Conservation (phyloP, 2,113 vertebrate genomes). For the Hypomesus transpacificus region DNA sequence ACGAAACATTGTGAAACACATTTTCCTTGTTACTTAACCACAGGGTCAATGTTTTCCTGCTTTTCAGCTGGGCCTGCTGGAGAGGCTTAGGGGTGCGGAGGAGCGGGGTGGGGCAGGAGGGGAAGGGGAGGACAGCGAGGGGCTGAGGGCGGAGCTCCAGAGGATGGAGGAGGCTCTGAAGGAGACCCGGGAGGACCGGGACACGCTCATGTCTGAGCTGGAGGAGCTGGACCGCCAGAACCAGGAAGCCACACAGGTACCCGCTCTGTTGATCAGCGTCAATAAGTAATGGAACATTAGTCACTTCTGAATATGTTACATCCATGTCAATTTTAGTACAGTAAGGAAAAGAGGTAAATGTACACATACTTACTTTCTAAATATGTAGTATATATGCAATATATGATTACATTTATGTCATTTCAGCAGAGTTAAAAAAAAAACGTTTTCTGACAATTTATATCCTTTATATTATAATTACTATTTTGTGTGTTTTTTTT, state of each 20-base stretch:
- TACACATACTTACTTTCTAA: too few relatives aligned
- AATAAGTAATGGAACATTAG: background rate
- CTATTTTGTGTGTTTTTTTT: conserved; percentile 15
- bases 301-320: background rate
- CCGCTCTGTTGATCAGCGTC: background rate
- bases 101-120: conserved; percentile 9
- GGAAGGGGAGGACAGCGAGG: background rate
- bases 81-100: conserved; percentile 53
- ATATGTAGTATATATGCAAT: too few relatives aligned
- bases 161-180: conserved; percentile 72
- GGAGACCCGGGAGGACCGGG: conserved; percentile 76
- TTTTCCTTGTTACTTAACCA: background rate
- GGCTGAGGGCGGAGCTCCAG: conserved; percentile 74
- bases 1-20: background rate
- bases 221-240: conserved; percentile 94
- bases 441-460: background rate
- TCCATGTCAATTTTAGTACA: background rate
- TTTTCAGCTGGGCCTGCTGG: conserved; percentile 49
- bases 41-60: too few relatives aligned
- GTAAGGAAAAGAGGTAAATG: background rate
- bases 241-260: conserved; percentile 91
- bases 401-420: background rate
- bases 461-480: background rate
- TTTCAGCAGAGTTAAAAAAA: background rate
- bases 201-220: conserved; percentile 78